phyloP scores from a whole-genome alignment of 2,797 vertebrate species.

The Aldrovandia affinis region DNA sequence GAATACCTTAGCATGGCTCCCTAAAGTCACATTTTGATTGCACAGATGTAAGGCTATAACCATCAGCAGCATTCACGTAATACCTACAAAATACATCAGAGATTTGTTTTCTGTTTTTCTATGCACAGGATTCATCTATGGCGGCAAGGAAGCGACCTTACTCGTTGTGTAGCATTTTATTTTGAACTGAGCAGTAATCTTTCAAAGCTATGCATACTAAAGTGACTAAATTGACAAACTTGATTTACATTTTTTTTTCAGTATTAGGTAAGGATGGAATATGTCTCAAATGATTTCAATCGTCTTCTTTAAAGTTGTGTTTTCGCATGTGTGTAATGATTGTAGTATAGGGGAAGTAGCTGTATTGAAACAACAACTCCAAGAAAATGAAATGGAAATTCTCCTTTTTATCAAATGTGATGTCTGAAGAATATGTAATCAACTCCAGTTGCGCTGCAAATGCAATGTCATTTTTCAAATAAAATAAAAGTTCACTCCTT shows the following conservation, averaged over 20 bases:
- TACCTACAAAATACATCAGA: not conserved
- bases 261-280: too few relatives aligned
- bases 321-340: not conserved
- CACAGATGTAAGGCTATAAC: not conserved
- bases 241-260: too few relatives aligned
- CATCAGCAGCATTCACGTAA: not conserved
- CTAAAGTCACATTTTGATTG: not conserved
- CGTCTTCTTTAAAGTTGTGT: not conserved
- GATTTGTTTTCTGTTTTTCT: not conserved
- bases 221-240: too few relatives aligned
- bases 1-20: not conserved
- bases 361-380: not conserved
- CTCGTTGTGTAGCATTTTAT: not conserved
- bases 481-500: not conserved
- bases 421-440: not conserved
- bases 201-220: not conserved
- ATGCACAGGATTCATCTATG: not conserved
- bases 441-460: not conserved
- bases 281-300: too few relatives aligned
- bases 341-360: not conserved
- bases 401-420: not conserved
- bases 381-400: not conserved
- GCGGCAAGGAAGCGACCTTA: too few relatives aligned
- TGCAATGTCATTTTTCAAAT: not conserved
- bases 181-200: not conserved